phyloP scores from a whole-genome alignment of 2,888 invertebrate genomes.

The Coecobrya sp. region DNA sequence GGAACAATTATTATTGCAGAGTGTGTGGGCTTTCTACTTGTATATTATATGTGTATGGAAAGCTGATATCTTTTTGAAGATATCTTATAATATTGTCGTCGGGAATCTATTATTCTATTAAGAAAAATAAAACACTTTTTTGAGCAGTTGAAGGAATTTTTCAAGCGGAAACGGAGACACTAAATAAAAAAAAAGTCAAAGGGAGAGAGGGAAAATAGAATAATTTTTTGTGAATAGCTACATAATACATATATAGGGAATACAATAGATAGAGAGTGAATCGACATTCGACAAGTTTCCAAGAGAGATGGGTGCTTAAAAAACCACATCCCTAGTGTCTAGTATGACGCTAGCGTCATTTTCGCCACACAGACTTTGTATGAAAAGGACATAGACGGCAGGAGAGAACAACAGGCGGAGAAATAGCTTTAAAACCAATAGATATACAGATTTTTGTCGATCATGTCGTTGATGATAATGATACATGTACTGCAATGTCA shows the following conservation, averaged over 20 bases:
- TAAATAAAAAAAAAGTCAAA: no score
- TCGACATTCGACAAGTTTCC: slow-evolving; percentile 44
- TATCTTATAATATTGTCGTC: no score
- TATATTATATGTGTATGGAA: not conserved
- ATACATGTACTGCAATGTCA: slow-evolving; percentile 30
- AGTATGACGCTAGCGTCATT: not conserved
- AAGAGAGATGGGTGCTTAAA: not conserved
- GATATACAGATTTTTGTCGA: not conserved
- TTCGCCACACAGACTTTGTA: not conserved
- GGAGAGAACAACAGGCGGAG: not conserved
- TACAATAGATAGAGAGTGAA: not conserved
- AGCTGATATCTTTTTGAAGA: slow-evolving; percentile 19
- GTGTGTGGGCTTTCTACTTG: slow-evolving; percentile 33
- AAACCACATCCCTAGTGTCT: slow-evolving; percentile 27
- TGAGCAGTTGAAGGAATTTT: slow-evolving; percentile 26
- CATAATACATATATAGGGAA: not conserved
- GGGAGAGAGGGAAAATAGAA: not conserved
- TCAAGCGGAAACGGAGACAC: slow-evolving; percentile 17
- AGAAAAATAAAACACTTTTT: not conserved
- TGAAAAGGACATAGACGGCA: not conserved
- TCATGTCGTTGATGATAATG: not conserved
- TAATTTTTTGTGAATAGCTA: not conserved
- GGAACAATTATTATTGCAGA: slow-evolving; percentile 46
- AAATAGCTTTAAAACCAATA: slow-evolving; percentile 27
- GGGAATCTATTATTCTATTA: no score